Conservation (phyloP, 2,888 invertebrate genomes). For the Aphidius colemani region DNA sequence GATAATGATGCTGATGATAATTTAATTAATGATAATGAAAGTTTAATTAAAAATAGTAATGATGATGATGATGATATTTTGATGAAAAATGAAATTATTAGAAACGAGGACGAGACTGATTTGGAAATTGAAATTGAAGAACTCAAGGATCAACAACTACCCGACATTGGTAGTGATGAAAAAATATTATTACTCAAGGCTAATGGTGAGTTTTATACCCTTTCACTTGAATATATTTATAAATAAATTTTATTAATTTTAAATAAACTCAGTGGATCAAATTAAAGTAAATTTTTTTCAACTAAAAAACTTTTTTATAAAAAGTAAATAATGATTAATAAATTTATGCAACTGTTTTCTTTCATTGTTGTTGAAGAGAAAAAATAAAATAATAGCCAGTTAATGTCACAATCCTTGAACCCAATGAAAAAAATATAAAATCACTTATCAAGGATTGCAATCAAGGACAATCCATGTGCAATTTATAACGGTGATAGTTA, state of each 20-base stretch:
- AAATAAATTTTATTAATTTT: slow-evolving; percentile 8
- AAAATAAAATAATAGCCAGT: slow-evolving; percentile 38
- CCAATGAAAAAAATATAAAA: slow-evolving; percentile 41
- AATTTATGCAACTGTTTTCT: too few species aligned
- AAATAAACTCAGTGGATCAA: not conserved
- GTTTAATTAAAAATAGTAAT: too few species aligned
- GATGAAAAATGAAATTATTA: slow-evolving; percentile 24
- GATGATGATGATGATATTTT: slow-evolving; percentile 1
- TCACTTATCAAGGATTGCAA: slow-evolving; percentile 35
- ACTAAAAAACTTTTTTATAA: too few species aligned
- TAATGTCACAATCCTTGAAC: slow-evolving; percentile 43
- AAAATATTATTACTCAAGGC: slow-evolving; percentile 49
- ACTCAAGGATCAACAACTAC: slow-evolving; percentile 35
- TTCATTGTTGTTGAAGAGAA: too few species aligned
- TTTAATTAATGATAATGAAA: too few species aligned
- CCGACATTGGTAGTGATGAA: slow-evolving; percentile 47
- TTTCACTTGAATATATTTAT: slow-evolving; percentile 7
- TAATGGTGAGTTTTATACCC: slow-evolving; percentile 43
- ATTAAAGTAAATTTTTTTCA: not conserved
- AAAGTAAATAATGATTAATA: too few species aligned
- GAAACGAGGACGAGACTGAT: slow-evolving; percentile 41
- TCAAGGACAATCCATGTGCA: slow-evolving; percentile 43
- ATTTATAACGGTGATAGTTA: slow-evolving; percentile 25
- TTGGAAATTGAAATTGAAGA: slow-evolving; percentile 46
- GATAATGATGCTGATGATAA: not conserved